These are phyloP conservation scores for Telenomus remus DNA, from an alignment of 1,140 invertebrate genomes.

Conservation along the genomic window DNA sequence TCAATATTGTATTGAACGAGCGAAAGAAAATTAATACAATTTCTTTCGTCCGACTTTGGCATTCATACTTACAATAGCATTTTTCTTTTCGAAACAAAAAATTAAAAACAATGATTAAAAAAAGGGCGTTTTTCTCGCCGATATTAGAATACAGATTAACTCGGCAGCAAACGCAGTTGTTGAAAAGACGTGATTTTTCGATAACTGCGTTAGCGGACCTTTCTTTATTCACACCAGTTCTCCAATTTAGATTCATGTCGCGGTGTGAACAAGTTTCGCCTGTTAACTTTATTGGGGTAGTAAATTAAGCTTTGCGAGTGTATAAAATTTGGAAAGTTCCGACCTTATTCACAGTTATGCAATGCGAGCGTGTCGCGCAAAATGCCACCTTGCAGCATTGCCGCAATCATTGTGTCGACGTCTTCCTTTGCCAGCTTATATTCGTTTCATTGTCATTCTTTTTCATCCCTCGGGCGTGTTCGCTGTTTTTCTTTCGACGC, in stretches of 20 bases:
- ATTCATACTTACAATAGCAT: too few species aligned
- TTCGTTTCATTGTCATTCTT: constrained; percentile 14
- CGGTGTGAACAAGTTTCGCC: constrained; percentile 54
- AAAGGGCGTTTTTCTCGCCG: too few species aligned
- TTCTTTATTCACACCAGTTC: constrained; percentile 16
- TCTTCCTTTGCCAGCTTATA: constrained; percentile 35
- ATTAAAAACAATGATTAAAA: too few species aligned
- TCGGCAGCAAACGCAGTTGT: too few species aligned
- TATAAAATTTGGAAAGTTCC: constrained; percentile 59
- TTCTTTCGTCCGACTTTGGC: too few species aligned
- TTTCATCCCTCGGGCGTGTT: neutral
- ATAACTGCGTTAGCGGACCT: constrained; percentile 23
- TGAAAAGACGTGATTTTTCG: constrained; percentile 33
- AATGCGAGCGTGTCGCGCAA: constrained; percentile 46
- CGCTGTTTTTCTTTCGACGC: constrained; percentile 48
- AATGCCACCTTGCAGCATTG: constrained; percentile 32
- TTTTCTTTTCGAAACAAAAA: too few species aligned
- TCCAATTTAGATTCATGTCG: constrained; percentile 52
- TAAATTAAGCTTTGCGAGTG: constrained; percentile 57
- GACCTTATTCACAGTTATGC: constrained; percentile 56
- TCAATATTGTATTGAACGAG: too few species aligned
- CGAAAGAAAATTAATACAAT: too few species aligned
- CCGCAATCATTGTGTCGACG: constrained; percentile 51
- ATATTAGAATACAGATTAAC: too few species aligned
- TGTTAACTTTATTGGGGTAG: constrained; percentile 58